Evolutionary conservation across 1,140 invertebrate species (phyloP), one percentile per base, ranked within the genome.

Genomic region (Cyclargus thomasi): DNA sequence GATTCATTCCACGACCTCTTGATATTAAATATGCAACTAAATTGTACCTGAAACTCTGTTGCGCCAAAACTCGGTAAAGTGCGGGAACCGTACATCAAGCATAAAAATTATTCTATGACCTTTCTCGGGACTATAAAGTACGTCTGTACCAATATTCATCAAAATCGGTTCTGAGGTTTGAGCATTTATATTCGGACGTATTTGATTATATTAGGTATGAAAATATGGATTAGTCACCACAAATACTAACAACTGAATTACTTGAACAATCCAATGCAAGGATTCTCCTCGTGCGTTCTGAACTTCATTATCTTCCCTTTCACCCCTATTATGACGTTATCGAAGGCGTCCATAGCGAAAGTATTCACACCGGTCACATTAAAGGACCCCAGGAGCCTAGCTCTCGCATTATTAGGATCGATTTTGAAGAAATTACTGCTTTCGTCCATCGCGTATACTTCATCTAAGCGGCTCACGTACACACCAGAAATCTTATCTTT

Each of bases 391-490:
- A 88, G 63, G 71, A 73, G 69, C 21, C 67, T 83, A 0, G 88
- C 88, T 66, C 68, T 79, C 0, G 76, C 78, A 35, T 80, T 83
- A 36, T 85, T 79, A 4, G 79, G 64, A 64, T 87, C 81, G 36
- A 90, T 75, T 16, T 69, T 63, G 53, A 83, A 90, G 20, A 88
- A 70, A 69, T 86, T 86, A 67, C 86, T 86, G 17, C 79, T 81
- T 35, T 88, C 86, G 70, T 90, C 87, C 87, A 90, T 90, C 2
- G 75, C 85, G 21, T 75, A 90, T 0, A 87, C 78, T 65, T 81
- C 79, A 70, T 85, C 82, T 0, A 84, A 86, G 53, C 83, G 71
- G 65, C 79, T 83, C 0, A 90, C 81, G 57, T 85, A 88, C 2
- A 90, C 72, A 5, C 83, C 82, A 0, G 82, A 84, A 80, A 87